phyloP scores from a whole-genome alignment of 2,797 vertebrate species.

The Pogoniulus pusillus region DNA sequence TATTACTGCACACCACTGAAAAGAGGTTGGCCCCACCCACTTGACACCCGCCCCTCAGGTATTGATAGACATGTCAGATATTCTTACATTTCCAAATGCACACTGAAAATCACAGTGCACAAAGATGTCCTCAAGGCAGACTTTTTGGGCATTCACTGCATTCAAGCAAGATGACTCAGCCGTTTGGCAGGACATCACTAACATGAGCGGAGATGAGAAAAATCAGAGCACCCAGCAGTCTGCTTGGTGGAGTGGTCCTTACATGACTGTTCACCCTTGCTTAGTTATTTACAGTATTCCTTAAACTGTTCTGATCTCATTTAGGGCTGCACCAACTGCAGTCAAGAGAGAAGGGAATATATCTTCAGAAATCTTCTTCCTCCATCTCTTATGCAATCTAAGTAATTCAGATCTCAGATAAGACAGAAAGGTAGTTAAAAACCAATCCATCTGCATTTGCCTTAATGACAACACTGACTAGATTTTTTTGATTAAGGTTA shows the following conservation, averaged over 20 bases:
- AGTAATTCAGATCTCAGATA: background rate
- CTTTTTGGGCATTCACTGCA: background rate
- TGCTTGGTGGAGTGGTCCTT: background rate
- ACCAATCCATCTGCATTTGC: background rate
- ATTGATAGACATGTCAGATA: background rate
- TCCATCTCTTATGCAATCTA: background rate
- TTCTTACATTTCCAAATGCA: background rate
- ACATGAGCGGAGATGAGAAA: background rate
- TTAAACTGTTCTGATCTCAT: background rate
- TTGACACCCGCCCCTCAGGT: no score
- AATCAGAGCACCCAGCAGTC: background rate
- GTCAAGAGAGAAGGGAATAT: background rate
- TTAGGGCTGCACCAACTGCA: background rate
- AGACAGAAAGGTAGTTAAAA: background rate
- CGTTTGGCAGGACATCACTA: background rate
- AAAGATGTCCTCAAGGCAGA: background rate
- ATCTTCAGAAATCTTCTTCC: background rate
- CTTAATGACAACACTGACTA: background rate
- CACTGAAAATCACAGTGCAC: background rate
- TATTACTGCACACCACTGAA: no score
- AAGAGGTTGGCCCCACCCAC: no score
- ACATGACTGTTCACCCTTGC: background rate
- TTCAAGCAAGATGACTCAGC: background rate
- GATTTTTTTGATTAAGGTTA: constrained; percentile 13
- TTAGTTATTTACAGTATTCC: background rate